These are phyloP conservation scores for Clostera curtula DNA, from an alignment of 2,888 invertebrate species.

Conservation along the genomic window DNA sequence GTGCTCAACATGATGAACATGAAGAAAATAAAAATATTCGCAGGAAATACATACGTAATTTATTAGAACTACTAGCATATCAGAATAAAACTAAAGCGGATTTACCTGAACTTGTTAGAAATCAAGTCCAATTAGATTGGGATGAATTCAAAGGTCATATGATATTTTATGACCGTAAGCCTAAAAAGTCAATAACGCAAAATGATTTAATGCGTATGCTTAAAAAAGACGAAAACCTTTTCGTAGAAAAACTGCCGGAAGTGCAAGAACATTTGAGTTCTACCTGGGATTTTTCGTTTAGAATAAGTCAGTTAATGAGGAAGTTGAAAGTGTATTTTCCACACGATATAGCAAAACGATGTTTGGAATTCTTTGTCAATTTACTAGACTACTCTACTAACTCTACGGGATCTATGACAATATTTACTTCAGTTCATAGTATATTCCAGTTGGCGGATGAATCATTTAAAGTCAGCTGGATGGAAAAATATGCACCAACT, in stretches of 20 bases:
- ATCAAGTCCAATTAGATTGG: conserved; percentile 27
- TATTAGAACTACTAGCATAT: conserved; percentile 21
- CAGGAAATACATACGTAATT: conserved; percentile 15
- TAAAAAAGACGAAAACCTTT: conserved; percentile 12
- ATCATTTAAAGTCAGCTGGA: conserved; percentile 24
- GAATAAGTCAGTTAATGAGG: conserved; percentile 26
- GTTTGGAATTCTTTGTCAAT: conserved; percentile 24
- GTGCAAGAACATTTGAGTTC: conserved; percentile 8
- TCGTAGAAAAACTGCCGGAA: conserved; percentile 8
- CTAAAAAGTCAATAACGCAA: not conserved
- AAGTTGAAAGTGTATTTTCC: conserved; percentile 43
- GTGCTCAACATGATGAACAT: conserved; percentile 15
- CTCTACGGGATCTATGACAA: conserved; percentile 2
- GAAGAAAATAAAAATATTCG: conserved; percentile 13
- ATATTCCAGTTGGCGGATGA: conserved; percentile 33
- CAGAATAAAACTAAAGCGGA: conserved; percentile 29
- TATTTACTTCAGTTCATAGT: conserved; percentile 20
- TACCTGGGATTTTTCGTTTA: conserved; percentile 5
- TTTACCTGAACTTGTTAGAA: conserved; percentile 29
- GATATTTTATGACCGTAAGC: not conserved
- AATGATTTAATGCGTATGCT: conserved; percentile 7
- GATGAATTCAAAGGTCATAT: conserved; percentile 11
- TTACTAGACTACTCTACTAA: conserved; percentile 14
- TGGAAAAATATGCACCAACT: conserved; percentile 30
- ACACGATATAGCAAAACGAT: conserved; percentile 32